phyloP scores from a whole-genome alignment of 2,113 vertebrate species.

The Eurypyga helias region DNA sequence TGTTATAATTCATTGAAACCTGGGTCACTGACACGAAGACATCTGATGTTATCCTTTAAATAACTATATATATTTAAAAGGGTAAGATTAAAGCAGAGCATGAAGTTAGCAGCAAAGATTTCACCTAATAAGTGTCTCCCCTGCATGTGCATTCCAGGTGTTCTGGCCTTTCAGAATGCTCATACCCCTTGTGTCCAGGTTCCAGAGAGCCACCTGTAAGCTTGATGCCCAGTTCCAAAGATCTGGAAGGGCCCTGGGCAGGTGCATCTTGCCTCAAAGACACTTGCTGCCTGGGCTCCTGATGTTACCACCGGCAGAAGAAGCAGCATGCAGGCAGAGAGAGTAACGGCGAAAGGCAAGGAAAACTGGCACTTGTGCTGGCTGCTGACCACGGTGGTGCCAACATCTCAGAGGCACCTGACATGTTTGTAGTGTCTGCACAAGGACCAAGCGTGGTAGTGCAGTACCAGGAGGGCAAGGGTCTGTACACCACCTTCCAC shows the following conservation, averaged over 20 bases:
- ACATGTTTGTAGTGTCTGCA: rapidly evolving
- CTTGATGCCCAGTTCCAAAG: neutral
- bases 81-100: neutral
- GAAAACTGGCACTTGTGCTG: neutral
- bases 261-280: rapidly evolving
- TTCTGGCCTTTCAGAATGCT: neutral
- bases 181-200: too few species aligned
- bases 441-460: too few species aligned
- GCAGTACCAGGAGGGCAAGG: neutral
- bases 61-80: neutral
- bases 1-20: neutral
- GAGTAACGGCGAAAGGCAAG: neutral
- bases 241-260: neutral
- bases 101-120: neutral
- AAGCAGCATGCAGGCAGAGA: neutral
- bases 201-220: neutral
- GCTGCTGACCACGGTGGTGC: rapidly evolving
- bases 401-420: neutral
- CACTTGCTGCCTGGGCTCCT: neutral
- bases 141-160: rapidly evolving
- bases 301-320: too few species aligned
- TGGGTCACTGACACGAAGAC: neutral
- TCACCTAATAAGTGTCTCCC: neutral
- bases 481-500: neutral
- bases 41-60: neutral